phyloP scores from a whole-genome alignment of 2,113 vertebrate genomes.

The Cryptotis parvus region DNA sequence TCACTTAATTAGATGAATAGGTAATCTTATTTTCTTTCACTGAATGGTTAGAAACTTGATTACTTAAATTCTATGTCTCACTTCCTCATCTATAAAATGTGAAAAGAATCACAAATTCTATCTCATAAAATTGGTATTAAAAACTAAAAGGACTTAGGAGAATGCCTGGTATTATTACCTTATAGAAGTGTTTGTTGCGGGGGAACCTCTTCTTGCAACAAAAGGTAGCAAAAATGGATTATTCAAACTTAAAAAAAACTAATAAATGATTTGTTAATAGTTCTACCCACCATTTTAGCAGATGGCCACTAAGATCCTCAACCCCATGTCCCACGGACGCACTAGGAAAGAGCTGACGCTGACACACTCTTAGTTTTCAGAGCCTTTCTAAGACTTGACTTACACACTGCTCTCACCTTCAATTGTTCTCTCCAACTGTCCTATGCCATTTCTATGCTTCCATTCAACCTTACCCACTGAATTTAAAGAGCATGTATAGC shows the following conservation, averaged over 20 bases:
- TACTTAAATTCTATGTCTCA: conserved; percentile 20
- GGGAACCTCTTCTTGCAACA: neutral
- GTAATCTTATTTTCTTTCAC: neutral
- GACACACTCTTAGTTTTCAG: conserved; percentile 36
- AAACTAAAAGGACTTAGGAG: conserved; percentile 36
- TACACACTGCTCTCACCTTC: neutral
- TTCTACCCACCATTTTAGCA: neutral
- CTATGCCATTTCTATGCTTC: conserved; percentile 43
- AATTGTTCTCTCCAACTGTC: conserved; percentile 12
- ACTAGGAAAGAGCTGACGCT: conserved; percentile 19
- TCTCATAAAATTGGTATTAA: neutral
- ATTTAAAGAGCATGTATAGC: conserved; percentile 57
- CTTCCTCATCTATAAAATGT: conserved; percentile 52
- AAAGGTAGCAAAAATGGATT: neutral
- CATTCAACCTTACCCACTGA: conserved; percentile 60
- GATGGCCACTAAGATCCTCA: conserved; percentile 12
- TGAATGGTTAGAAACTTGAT: neutral
- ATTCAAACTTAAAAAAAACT: conserved; percentile 23
- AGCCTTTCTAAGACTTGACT: conserved; percentile 51
- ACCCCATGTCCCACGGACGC: conserved; percentile 13
- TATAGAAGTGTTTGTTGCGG: neutral
- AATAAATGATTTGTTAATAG: conserved; percentile 43
- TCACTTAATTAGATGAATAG: conserved; percentile 19
- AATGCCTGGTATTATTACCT: neutral
- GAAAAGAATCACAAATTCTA: conserved; percentile 23